Evolutionary conservation across 2,113 vertebrate genomes (phyloP).

Genomic region (Herpailurus yagouaroundi): DNA sequence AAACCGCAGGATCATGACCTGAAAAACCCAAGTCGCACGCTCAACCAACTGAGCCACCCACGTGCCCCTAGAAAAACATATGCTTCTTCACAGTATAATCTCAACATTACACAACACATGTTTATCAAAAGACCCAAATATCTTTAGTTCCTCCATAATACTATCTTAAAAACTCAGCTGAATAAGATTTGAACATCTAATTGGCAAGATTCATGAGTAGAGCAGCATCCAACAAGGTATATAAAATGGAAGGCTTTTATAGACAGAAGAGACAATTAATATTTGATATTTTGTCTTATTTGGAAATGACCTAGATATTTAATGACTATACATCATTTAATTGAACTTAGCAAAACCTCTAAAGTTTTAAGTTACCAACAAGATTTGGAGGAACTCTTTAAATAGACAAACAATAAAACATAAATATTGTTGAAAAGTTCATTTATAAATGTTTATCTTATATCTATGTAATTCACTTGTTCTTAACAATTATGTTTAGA

Average conservation of each 20-base stretch:
- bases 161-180: neutral
- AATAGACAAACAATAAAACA: neutral
- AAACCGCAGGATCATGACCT: too few species aligned
- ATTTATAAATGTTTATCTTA: neutral
- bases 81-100: neutral
- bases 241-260: neutral
- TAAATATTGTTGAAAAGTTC: neutral
- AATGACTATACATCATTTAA: neutral
- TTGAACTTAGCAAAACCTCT: neutral
- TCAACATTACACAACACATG: neutral
- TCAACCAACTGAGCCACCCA: too few species aligned
- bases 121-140: neutral
- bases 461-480: neutral
- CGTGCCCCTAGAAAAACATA: neutral
- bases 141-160: neutral
- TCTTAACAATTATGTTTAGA: neutral
- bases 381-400: neutral
- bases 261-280: neutral
- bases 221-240: neutral
- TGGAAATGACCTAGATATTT: neutral
- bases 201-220: neutral
- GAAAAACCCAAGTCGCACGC: too few species aligned
- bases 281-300: neutral
- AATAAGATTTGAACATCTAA: neutral
- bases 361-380: neutral